Base-by-base conservation (phyloP, 2,888 invertebrate genomes). In the Asteroscopus sphinx region DNA sequence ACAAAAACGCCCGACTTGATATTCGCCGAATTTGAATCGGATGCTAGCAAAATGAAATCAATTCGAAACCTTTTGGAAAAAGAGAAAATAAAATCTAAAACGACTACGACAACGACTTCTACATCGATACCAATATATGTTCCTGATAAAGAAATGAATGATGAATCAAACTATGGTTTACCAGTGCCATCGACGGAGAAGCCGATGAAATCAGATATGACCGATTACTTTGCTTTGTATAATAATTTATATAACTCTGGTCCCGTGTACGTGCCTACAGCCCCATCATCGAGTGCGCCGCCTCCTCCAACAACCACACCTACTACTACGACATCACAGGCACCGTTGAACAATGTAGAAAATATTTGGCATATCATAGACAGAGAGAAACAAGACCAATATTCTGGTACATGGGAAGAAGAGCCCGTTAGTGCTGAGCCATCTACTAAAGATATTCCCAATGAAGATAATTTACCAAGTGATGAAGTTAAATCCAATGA, bases 281-380 rank as follows among this genome's bases (percentile, higher is more conserved):
- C 79, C 9, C 73, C 79, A 11, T 71, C 70, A 9, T 66, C 81
- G 11, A 77, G 17, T 42, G 15, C 76, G 0, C 79, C 82, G 2
- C 63, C 75, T 8, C 86, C 64, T 69, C 83, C 78, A 70, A 88
- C 81, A 75, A 85, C 73, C 2, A 77, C 78, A 9, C 68, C 76
- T 1, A 87, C 77, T 68, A 92, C 76, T 68, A 89, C 83, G 8
- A 76, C 77, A 3, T 45, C 49, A 5, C 45, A 59, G 12, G 49
- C 77, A 3, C 68, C 75, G 11, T 73, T 83, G n/a, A 73, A 80
- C 30, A 87, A 87, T 47, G 85, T 93, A 7, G 84, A 92, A 76
- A 88, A 93, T 68, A 88, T 94, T 72, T 94, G 94, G 94, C 93
- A 94, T 54, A 89, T 94, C 32, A 94, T 94, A 46, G 92, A 94